Evolutionary conservation across 2,888 invertebrate genomes (phyloP), one percentile per base, ranked within the genome.

Genomic region (Blastobasis adustella): DNA sequence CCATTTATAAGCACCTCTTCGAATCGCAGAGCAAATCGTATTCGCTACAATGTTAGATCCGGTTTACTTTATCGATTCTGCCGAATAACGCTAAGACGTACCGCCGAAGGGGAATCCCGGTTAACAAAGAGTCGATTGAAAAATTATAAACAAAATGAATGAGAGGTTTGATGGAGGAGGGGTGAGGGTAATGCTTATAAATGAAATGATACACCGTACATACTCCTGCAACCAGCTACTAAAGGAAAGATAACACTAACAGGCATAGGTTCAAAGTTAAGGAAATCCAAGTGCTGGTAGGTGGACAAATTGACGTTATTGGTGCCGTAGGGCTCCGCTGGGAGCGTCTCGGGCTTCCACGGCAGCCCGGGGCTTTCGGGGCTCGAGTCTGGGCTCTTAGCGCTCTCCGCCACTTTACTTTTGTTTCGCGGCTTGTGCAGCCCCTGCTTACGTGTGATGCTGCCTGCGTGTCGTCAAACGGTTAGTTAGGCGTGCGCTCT

Each of bases 231-330:
- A 23, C 23, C 23, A 23, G 23, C 49, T 49, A 45, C 37, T 10
- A 39, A 23, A 49, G 7, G 37, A 43, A 49, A 43, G 10, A 37
- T 8, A 36, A 82, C 82, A 83, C 83, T 85, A 84, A 89, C 89
- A 69, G 86, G 83, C 67, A 79, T 65, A 6, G 85, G 79, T 61
- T 87, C 75, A 69, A 83, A 86, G 63, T 82, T 79, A 60, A 73
- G 53, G 56, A 76, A 81, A 62, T 88, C 86, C 80, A 84, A 53
- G 57, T 84, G 79, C 46, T 80, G 80, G 60, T 81, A 85, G 3
- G 71, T 49, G 3, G 68, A 62, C 56, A 71, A 71, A 56, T 73
- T 71, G 38, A 63, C 57, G 50, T 56, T 57, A 49, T 64, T 59
- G 4, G 65, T 50, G n/a, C 63, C 42, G 37, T 72, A 70, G 1